Evolutionary conservation across 2,888 invertebrate genomes (phyloP).

Genomic region (Molorchus minor): DNA sequence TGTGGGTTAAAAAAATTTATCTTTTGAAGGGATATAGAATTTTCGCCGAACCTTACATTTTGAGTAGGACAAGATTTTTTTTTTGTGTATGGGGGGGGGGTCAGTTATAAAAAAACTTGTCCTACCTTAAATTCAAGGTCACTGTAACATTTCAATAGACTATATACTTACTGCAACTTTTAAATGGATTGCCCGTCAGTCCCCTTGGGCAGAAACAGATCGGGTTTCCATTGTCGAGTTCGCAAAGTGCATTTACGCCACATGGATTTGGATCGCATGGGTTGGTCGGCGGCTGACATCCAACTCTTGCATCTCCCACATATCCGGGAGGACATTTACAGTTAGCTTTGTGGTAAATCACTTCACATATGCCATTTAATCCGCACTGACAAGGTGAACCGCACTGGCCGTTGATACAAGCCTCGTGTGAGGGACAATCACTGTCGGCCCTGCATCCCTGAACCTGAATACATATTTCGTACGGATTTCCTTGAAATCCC

Average conservation of each 20-base stretch:
- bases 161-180: conserved; percentile 83
- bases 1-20: no score
- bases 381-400: conserved; percentile 83
- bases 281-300: conserved; percentile 78
- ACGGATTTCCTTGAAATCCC: conserved; percentile 81
- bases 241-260: conserved; percentile 85
- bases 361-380: conserved; percentile 82
- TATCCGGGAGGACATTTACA: conserved; percentile 88
- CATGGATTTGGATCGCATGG: conserved; percentile 89
- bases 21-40: no score
- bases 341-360: conserved; percentile 78
- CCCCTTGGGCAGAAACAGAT: conserved; percentile 91
- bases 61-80: no score
- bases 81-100: no score
- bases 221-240: conserved; percentile 84
- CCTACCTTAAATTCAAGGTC: no score
- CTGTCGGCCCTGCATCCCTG: conserved; percentile 77
- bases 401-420: conserved; percentile 81
- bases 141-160: no score
- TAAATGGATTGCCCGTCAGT: conserved; percentile 89
- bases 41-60: no score
- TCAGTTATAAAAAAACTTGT: no score
- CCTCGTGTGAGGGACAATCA: conserved; percentile 78
- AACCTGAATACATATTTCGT: conserved; percentile 74
- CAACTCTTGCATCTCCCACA: conserved; percentile 77